These are phyloP conservation scores for Perodicticus potto DNA, from an alignment of 2,797 vertebrate species.

Conservation along the genomic window DNA sequence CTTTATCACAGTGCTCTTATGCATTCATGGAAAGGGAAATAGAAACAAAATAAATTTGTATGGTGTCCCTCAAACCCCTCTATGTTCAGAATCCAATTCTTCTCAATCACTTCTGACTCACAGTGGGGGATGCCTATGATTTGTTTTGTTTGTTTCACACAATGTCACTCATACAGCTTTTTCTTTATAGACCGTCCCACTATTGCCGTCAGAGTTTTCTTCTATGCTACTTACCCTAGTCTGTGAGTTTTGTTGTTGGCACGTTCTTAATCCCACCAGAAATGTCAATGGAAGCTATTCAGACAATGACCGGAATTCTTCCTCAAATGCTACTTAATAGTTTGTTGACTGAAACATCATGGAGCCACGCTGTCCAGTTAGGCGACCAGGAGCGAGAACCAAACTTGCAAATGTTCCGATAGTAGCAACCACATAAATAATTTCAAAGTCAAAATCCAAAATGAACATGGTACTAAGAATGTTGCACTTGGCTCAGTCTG, in stretches of 20 bases:
- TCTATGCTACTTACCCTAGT: background rate
- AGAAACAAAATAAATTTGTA: slow-evolving; percentile 4
- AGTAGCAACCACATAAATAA: background rate
- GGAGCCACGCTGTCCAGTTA: background rate
- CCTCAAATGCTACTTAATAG: background rate
- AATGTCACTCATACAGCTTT: background rate
- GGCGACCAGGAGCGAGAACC: background rate
- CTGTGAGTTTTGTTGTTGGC: background rate
- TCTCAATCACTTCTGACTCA: slow-evolving; percentile 2
- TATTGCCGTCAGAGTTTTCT: background rate
- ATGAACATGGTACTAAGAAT: no score
- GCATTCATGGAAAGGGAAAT: background rate
- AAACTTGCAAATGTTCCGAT: background rate
- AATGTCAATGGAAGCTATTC: background rate
- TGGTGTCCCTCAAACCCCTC: background rate
- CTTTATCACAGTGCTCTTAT: slow-evolving; percentile 36
- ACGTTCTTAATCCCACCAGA: background rate
- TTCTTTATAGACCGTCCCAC: background rate
- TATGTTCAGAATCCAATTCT: slow-evolving; percentile 5
- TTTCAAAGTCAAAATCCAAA: background rate
- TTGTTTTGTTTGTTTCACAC: background rate
- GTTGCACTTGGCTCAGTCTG: background rate
- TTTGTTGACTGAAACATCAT: background rate
- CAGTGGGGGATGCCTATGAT: background rate
- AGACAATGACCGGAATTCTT: slow-evolving; percentile 8